A percentile compares a stretch with the other conserved stretches of the same genome.
phyloP scores from a whole-genome alignment of 2,113 vertebrate species.

The Notothenia rossii region DNA sequence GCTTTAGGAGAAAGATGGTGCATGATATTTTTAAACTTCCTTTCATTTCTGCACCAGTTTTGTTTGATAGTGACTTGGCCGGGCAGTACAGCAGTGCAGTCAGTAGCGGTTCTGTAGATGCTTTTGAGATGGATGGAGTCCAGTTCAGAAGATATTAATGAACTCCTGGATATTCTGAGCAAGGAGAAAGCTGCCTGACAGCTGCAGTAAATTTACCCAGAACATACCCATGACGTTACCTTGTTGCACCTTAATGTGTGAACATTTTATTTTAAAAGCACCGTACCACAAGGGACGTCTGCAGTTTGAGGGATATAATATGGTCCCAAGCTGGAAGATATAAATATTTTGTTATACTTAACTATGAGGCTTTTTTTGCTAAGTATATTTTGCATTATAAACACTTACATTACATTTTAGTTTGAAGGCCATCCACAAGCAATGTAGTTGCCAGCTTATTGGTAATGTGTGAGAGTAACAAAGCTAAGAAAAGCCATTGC shows the following conservation, averaged over 20 bases:
- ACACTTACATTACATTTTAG: background rate
- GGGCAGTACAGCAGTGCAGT: background rate
- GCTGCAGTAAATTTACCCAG: constrained; percentile 60
- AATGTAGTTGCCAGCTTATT: background rate
- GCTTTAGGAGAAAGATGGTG: background rate
- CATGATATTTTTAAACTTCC: constrained; percentile 3
- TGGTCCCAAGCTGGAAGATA: background rate
- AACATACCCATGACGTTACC: constrained; percentile 45
- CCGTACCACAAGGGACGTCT: background rate
- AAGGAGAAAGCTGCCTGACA: constrained; percentile 63
- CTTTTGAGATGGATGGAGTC: constrained; percentile 34
- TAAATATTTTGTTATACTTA: background rate
- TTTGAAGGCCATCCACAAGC: constrained; percentile 7
- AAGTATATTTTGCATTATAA: background rate
- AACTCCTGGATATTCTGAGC: constrained; percentile 69
- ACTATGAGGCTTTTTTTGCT: background rate
- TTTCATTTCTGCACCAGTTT: constrained; percentile 3
- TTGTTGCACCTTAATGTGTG: constrained; percentile 12
- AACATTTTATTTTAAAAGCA: constrained; percentile 17
- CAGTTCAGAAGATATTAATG: constrained; percentile 72
- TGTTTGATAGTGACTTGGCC: constrained; percentile 11
- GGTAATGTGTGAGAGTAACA: constrained; percentile 8
- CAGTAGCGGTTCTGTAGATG: constrained; percentile 38
- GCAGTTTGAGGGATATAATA: background rate
- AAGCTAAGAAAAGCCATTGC: background rate